These are phyloP conservation scores for Burhinus bistriatus DNA, from an alignment of 2,113 vertebrate genomes.

Conservation along the genomic window DNA sequence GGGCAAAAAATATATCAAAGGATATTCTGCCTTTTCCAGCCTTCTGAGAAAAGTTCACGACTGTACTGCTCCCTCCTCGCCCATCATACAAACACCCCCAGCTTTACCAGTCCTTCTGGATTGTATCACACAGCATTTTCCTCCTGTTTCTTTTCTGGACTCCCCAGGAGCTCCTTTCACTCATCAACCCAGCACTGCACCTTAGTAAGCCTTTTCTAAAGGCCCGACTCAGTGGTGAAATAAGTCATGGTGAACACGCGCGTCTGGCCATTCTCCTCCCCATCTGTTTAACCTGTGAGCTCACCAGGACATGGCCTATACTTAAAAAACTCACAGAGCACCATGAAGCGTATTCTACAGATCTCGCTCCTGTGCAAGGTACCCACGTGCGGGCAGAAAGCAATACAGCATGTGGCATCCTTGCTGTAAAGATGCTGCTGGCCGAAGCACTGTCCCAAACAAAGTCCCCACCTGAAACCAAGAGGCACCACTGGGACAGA, in stretches of 20 bases:
- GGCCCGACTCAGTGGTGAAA: neutral
- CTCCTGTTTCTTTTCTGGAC: neutral
- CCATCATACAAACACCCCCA: neutral
- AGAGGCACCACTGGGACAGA: neutral
- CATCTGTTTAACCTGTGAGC: neutral
- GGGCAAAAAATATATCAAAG: neutral
- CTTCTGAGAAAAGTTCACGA: neutral
- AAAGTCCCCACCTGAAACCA: neutral
- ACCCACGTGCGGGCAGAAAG: neutral
- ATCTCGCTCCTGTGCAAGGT: neutral
- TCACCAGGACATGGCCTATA: neutral
- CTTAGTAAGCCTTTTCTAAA: neutral
- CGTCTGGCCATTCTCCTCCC: neutral
- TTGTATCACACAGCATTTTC: neutral
- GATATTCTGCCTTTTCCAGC: neutral
- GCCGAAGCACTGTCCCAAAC: fast-evolving
- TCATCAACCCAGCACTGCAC: fast-evolving
- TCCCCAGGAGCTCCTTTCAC: neutral
- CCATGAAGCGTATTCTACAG: neutral
- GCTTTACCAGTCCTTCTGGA: neutral
- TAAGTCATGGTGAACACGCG: neutral
- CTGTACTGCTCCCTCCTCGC: neutral
- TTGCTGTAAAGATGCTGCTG: neutral
- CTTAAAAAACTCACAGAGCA: neutral
- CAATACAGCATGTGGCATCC: fast-evolving